Conservation (phyloP, 2,797 vertebrate genomes). For the Myripristis murdjan region DNA sequence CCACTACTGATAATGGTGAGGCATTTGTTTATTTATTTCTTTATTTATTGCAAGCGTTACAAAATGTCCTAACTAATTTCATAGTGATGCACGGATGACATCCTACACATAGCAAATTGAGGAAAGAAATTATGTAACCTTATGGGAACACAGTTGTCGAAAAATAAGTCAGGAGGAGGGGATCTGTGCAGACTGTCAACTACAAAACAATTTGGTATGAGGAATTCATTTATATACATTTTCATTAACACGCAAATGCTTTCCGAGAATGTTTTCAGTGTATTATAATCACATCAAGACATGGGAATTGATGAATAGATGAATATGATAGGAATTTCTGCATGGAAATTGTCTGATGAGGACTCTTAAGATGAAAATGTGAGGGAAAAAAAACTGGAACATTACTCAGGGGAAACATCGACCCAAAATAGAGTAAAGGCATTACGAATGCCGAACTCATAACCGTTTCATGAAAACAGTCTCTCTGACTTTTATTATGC, state of each 20-base stretch:
- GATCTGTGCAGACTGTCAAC: too few relatives aligned
- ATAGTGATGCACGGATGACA: neutral
- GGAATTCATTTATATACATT: neutral
- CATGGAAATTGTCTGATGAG: too few relatives aligned
- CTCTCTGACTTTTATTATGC: conserved; percentile 1
- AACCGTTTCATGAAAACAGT: neutral
- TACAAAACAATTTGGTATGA: conserved; percentile 5
- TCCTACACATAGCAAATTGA: neutral
- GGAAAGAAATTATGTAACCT: neutral
- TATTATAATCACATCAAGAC: neutral
- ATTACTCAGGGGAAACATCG: neutral
- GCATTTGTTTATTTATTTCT: neutral
- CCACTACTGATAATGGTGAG: neutral
- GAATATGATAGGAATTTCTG: too few relatives aligned
- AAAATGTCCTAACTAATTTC: conserved; percentile 6
- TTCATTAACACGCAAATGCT: neutral
- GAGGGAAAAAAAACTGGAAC: neutral
- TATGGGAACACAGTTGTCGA: conserved; percentile 18
- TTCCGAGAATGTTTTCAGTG: conserved; percentile 5
- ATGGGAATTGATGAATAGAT: too few relatives aligned
- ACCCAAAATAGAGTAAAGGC: neutral
- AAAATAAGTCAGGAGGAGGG: neutral
- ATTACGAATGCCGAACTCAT: too few relatives aligned
- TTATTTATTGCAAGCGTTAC: neutral
- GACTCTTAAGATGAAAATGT: too few relatives aligned